These are phyloP conservation scores for Pararge aegeria DNA, from an alignment of 1,140 invertebrate species.

Conservation along the genomic window DNA sequence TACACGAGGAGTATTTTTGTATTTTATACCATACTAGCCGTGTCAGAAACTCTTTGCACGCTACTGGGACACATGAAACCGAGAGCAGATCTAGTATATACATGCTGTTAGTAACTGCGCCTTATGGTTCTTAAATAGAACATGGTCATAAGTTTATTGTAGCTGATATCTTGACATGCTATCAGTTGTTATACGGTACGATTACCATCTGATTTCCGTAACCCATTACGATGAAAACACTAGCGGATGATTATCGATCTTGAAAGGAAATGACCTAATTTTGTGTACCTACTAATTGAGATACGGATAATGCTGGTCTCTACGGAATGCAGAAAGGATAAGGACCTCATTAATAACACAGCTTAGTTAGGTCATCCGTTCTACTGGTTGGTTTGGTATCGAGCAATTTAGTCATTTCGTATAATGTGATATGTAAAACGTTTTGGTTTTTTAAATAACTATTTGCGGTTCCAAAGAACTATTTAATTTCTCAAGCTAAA, in stretches of 20 bases:
- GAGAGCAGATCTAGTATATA: too few relatives aligned
- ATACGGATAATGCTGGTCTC: neutral
- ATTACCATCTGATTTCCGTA: neutral
- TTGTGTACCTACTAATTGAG: neutral
- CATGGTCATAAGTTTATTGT: neutral
- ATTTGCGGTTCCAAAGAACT: too few relatives aligned
- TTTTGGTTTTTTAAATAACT: too few relatives aligned
- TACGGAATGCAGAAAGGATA: neutral
- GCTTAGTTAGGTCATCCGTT: neutral
- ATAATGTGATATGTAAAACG: too few relatives aligned
- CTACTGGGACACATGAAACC: too few relatives aligned
- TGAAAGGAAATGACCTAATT: neutral
- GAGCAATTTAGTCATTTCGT: too few relatives aligned
- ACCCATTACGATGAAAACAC: neutral
- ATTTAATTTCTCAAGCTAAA: too few relatives aligned
- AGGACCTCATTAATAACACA: neutral
- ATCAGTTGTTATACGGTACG: neutral
- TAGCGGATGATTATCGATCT: neutral
- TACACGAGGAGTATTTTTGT: too few relatives aligned
- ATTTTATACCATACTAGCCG: too few relatives aligned
- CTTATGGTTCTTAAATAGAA: neutral
- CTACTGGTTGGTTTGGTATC: too few relatives aligned
- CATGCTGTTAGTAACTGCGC: neutral
- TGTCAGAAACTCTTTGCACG: too few relatives aligned
- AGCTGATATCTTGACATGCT: neutral